phyloP scores from a whole-genome alignment of 2,113 vertebrate species.

The Anolis carolinensis region DNA sequence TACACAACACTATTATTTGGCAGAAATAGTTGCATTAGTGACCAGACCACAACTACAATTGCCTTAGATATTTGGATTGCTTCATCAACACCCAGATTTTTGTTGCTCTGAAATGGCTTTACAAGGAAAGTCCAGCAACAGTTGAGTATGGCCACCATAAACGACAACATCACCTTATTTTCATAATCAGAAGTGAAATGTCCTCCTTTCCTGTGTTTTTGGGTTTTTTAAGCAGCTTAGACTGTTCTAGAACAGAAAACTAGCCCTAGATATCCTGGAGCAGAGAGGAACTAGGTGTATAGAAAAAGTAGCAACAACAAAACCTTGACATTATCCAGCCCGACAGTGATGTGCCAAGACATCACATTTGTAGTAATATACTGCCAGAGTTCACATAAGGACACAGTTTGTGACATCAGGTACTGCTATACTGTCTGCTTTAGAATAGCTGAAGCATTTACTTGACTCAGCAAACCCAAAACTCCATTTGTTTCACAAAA shows the following conservation, averaged over 20 bases:
- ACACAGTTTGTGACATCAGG: not conserved
- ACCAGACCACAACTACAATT: not conserved
- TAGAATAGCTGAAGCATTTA: not conserved
- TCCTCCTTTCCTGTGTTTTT: no score
- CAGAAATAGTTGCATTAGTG: not conserved
- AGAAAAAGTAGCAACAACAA: not conserved
- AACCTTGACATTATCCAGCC: not conserved
- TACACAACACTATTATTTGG: constrained; percentile 5
- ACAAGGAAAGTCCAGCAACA: not conserved
- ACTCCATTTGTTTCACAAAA: not conserved
- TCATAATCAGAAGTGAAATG: no score
- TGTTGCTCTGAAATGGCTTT: not conserved
- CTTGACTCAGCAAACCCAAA: not conserved
- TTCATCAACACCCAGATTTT: not conserved
- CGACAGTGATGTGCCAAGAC: not conserved
- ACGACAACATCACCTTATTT: no score
- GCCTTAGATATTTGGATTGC: not conserved
- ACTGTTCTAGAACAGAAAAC: no score
- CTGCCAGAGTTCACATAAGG: not conserved
- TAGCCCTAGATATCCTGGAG: no score
- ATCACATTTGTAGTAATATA: not conserved
- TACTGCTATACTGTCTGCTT: not conserved
- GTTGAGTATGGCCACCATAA: no score
- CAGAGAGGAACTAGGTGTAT: no score
- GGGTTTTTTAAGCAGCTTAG: no score